Percentiles rank a stretch among this genome's conserved stretches.
These are phyloP conservation scores for Tetramorium alpestre DNA, from an alignment of 1,140 invertebrate genomes.

Conservation along the genomic window DNA sequence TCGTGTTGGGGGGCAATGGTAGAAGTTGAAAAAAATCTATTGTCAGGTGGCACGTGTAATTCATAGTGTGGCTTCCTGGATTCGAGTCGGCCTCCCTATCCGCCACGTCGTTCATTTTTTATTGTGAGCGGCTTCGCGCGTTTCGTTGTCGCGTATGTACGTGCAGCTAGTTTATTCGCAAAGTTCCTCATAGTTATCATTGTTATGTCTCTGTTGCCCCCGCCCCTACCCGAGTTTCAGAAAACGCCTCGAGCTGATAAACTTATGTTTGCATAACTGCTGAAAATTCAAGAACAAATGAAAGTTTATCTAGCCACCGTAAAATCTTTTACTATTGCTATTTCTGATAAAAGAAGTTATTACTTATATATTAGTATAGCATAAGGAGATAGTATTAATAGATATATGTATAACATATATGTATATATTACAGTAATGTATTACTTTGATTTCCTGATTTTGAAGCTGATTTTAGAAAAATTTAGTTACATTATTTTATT, in stretches of 20 bases:
- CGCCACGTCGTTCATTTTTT: slow-evolving; percentile 50
- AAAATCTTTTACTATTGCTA: neutral
- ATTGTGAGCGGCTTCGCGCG: slow-evolving; percentile 21
- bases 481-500: too few species aligned
- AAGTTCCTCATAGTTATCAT: neutral
- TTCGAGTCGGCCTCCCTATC: slow-evolving; percentile 42
- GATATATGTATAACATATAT: too few species aligned
- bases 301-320: neutral
- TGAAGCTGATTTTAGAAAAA: too few species aligned
- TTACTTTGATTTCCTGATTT: too few species aligned
- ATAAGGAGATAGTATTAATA: neutral
- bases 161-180: slow-evolving; percentile 15
- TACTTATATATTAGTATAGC: neutral
- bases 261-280: neutral
- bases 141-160: neutral
- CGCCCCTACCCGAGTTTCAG: neutral
- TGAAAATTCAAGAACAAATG: neutral
- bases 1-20: slow-evolving; percentile 25
- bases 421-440: too few species aligned
- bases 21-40: slow-evolving; percentile 68
- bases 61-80: slow-evolving; percentile 74
- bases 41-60: slow-evolving; percentile 74
- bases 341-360: neutral
- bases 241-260: neutral
- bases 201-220: neutral